Conservation (phyloP, 2,888 invertebrate genomes). For the Catocala nupta region DNA sequence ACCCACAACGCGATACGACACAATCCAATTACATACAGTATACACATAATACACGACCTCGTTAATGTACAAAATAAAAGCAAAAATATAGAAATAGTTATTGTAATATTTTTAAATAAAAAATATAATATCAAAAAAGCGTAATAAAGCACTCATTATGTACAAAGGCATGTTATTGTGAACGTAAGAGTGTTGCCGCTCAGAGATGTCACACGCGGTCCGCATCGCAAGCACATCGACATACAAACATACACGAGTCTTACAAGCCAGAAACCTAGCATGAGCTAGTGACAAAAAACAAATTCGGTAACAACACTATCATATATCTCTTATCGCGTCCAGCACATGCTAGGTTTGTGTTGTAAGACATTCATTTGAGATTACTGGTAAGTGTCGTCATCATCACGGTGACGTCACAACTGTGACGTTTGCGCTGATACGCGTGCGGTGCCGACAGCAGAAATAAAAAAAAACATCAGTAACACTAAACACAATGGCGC, state of each 20-base stretch:
- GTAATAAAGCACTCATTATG: conserved; percentile 83
- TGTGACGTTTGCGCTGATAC: no score
- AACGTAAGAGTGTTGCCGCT: conserved; percentile 30
- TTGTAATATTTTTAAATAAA: conserved; percentile 63
- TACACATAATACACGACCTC: conserved; percentile 33
- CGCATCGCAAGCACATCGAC: conserved; percentile 2
- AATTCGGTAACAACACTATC: no score
- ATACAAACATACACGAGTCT: conserved; percentile 1
- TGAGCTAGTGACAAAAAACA: not conserved
- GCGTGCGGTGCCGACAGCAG: conserved; percentile 35
- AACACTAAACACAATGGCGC: conserved; percentile 69
- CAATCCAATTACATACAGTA: conserved; percentile 34
- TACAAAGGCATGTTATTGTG: conserved; percentile 64
- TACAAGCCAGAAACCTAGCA: not conserved
- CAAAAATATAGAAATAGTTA: conserved; percentile 68
- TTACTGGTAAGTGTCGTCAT: not conserved
- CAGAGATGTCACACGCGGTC: conserved; percentile 14
- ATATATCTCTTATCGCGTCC: not conserved
- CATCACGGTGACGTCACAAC: not conserved
- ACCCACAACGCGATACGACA: conserved; percentile 25
- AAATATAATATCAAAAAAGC: conserved; percentile 80
- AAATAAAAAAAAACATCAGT: conserved; percentile 60
- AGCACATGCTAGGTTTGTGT: not conserved
- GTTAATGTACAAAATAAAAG: conserved; percentile 64
- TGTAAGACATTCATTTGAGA: not conserved